phyloP scores from a whole-genome alignment of 2,797 vertebrate genomes.

The Rhinichthys osculus region DNA sequence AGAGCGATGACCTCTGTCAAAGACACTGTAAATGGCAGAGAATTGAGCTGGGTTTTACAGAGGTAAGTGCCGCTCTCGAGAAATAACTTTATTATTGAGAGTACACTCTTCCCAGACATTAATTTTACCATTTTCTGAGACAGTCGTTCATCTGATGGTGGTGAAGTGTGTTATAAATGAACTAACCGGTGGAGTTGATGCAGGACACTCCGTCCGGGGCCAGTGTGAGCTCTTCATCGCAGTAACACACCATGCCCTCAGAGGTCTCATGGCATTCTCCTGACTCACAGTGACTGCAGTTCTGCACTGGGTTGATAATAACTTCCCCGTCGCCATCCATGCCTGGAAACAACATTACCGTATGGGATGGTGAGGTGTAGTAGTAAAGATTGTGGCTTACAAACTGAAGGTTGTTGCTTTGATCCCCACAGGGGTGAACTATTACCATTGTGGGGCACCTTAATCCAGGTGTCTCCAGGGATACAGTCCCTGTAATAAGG shows the following conservation, averaged over 20 bases:
- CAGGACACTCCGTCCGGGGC: slow-evolving; percentile 88
- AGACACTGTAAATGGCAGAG: slow-evolving; percentile 9
- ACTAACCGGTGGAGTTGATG: slow-evolving; percentile 77
- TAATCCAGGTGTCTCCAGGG: neutral
- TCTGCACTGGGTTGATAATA: slow-evolving; percentile 89
- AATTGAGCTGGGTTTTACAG: slow-evolving; percentile 11
- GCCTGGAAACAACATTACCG: slow-evolving; percentile 72
- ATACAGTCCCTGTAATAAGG: neutral
- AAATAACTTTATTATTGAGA: slow-evolving; percentile 22
- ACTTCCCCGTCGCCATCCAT: slow-evolving; percentile 95
- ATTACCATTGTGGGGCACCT: neutral
- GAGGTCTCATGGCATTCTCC: slow-evolving; percentile 86
- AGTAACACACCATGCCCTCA: slow-evolving; percentile 87
- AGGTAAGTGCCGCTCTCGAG: slow-evolving; percentile 1
- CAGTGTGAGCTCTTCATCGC: slow-evolving; percentile 85
- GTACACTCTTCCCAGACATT: slow-evolving; percentile 1
- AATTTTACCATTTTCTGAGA: slow-evolving; percentile 21
- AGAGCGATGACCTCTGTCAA: slow-evolving; percentile 9
- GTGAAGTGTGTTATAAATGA: slow-evolving; percentile 10
- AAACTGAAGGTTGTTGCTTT: neutral
- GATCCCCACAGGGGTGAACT: neutral
- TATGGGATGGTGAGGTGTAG: neutral
- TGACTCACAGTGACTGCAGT: slow-evolving; percentile 96
- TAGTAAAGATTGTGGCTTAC: neutral
- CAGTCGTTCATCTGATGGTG: neutral